phyloP scores from a whole-genome alignment of 2,113 vertebrate genomes.

The Puntigrus tetrazona region DNA sequence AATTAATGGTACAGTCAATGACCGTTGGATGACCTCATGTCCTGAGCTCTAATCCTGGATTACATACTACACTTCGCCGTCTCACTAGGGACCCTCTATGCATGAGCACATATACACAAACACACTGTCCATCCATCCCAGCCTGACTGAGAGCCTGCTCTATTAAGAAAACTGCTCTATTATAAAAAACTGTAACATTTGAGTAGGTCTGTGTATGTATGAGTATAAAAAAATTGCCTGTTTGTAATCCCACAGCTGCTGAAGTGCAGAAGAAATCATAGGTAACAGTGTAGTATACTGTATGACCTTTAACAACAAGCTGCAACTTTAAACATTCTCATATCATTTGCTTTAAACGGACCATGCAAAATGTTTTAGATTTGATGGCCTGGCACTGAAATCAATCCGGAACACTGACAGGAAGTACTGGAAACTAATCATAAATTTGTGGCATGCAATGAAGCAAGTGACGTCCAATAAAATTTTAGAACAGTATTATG shows the following conservation, averaged over 20 bases:
- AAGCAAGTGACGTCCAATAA: constrained; percentile 53
- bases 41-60: constrained; percentile 72
- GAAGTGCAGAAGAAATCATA: neutral
- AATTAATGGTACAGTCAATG: constrained; percentile 39
- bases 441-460: constrained; percentile 37
- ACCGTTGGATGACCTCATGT: constrained; percentile 65
- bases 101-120: constrained; percentile 7
- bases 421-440: constrained; percentile 44
- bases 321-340: constrained; percentile 42
- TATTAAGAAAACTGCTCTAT: neutral
- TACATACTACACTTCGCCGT: constrained; percentile 56
- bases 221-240: neutral
- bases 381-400: constrained; percentile 44
- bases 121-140: constrained; percentile 19
- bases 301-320: constrained; percentile 22
- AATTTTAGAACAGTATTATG: constrained; percentile 46
- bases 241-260: neutral
- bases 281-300: neutral
- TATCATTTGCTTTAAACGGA: neutral
- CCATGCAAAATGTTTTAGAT: constrained; percentile 37
- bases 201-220: neutral
- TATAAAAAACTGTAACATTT: constrained; percentile 19
- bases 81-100: constrained; percentile 42
- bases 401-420: constrained; percentile 45
- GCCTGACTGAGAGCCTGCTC: constrained; percentile 34